Base-by-base conservation (phyloP, 2,888 invertebrate genomes). In the Lycocerus yunnanus region DNA sequence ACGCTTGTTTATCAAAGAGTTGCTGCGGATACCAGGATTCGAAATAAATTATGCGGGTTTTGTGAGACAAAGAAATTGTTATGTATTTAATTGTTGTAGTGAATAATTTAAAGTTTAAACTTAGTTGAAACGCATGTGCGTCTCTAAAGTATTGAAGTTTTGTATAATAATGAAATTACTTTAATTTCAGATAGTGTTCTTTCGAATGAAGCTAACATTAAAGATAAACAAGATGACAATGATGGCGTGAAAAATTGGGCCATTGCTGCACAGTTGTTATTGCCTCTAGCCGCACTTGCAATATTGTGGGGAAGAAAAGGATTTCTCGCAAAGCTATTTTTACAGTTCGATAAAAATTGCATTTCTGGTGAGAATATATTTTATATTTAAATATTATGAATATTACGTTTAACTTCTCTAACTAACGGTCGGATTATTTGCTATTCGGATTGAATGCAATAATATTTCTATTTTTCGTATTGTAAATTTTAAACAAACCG, bases 251-350 rank as follows among this genome's bases (percentile, higher is more conserved):
- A 60, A 18, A 24, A 58, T 27, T 77, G 77, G 77, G 72, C 67
- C 5, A 58, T 70, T 18, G 88, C 89, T 79, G 86, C 90, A 78
- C 89, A 90, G 81, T 87, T 90, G 83, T 85, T 91, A 77, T 88
- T 91, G 78, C 91, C 91, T 77, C 87, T 90, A 60, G 90, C 90
- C 8, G 85, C 91, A 24, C 86, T 91, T 65, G 89, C 90, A 0
- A 81, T 90, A 20, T 86, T 91, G 82, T 90, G 90, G 88, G 89
- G 90, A 21, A 88, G 89, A 77, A 89, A 89, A 82, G 88, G 89
- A 80, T 88, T 90, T 82, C 82, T 90, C 73, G 88, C 89, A 81
- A 89, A 86, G 79, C 81, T 90, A 61, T 83, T 90, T 72, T 88
- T 88, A 81, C 88, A 89, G 71, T 87, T 91, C 70, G 90, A 90